These are phyloP conservation scores for Darevskia nairensis DNA, from an alignment of 2,797 vertebrate genomes.

Conservation along the genomic window DNA sequence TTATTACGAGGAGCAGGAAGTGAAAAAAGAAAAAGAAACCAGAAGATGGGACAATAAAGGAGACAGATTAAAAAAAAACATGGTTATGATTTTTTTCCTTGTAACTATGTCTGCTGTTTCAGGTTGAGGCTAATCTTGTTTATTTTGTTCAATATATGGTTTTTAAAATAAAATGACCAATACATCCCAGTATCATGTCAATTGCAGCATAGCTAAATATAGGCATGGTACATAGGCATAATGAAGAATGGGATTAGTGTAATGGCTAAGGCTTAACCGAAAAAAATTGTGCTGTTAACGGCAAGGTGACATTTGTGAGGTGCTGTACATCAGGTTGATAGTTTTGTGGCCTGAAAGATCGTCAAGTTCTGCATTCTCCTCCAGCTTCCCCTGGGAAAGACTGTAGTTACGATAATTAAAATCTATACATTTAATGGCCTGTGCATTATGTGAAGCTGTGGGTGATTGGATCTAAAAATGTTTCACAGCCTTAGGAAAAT, in stretches of 20 bases:
- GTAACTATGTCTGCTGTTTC: neutral
- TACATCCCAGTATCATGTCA: neutral
- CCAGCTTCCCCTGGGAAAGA: constrained; percentile 48
- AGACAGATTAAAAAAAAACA: neutral
- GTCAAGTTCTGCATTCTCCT: constrained; percentile 38
- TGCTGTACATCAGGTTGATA: constrained; percentile 22
- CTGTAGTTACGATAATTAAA: constrained; percentile 73
- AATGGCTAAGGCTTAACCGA: neutral
- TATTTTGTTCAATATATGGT: neutral
- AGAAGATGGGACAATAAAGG: neutral
- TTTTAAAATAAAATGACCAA: neutral
- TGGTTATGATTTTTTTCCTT: neutral
- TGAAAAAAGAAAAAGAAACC: neutral
- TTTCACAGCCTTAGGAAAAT: constrained; percentile 54
- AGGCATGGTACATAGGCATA: neutral
- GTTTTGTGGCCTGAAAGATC: constrained; percentile 42
- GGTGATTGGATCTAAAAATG: constrained; percentile 48
- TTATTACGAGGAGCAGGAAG: neutral
- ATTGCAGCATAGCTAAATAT: neutral
- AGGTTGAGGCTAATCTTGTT: neutral
- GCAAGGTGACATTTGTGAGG: constrained; percentile 42
- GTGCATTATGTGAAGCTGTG: constrained; percentile 54
- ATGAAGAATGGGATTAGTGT: neutral
- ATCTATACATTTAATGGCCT: constrained; percentile 63
- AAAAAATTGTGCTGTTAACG: constrained; percentile 4